Percentiles rank a stretch among this genome's conserved stretches.
Conservation (phyloP, 2,888 invertebrate species). For the Diplolepis rosae region DNA sequence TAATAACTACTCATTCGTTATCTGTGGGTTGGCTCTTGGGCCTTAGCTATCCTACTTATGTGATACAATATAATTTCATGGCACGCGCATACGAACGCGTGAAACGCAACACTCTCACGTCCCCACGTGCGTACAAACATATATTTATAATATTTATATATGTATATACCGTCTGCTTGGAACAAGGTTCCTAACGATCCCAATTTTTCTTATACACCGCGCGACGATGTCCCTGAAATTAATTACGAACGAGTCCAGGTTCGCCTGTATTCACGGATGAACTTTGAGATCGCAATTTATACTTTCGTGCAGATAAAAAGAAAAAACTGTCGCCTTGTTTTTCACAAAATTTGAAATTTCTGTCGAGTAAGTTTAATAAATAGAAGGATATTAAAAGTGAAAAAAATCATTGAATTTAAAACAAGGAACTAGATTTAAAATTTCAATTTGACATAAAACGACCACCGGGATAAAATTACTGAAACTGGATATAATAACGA, state of each 20-base stretch:
- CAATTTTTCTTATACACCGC: slow-evolving; percentile 41
- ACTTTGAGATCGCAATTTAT: slow-evolving; percentile 3
- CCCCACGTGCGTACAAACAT: slow-evolving; percentile 34
- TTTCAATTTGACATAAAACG: neutral
- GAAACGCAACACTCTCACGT: slow-evolving; percentile 15
- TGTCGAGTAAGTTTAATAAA: no score
- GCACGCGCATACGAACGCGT: slow-evolving; percentile 31
- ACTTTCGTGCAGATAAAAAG: neutral
- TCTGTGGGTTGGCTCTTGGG: slow-evolving; percentile 61
- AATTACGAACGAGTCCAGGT: slow-evolving; percentile 42
- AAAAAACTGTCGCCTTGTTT: no score
- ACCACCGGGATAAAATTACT: neutral
- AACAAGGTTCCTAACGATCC: slow-evolving; percentile 55
- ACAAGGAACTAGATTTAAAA: no score
- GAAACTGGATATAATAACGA: neutral
- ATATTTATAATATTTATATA: slow-evolving; percentile 58
- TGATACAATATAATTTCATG: slow-evolving; percentile 60
- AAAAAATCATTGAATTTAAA: no score
- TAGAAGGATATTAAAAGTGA: no score
- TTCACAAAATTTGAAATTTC: no score
- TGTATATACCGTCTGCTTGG: slow-evolving; percentile 53
- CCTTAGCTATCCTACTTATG: slow-evolving; percentile 69
- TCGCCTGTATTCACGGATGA: slow-evolving; percentile 27
- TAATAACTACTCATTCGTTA: slow-evolving; percentile 56
- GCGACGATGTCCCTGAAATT: slow-evolving; percentile 46